phyloP scores from a whole-genome alignment of 2,888 invertebrate species.

The Tipula lateralis region DNA sequence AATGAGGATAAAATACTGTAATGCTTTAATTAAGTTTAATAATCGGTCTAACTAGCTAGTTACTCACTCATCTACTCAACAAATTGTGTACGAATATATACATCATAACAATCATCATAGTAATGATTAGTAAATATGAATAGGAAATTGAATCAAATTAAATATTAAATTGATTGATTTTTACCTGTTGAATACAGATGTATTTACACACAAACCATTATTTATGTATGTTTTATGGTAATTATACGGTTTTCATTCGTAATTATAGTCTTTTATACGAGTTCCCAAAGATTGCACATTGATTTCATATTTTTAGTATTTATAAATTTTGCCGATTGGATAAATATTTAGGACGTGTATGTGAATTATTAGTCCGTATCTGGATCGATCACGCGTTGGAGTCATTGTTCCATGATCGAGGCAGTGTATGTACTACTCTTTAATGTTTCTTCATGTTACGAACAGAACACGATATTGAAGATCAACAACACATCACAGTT shows the following conservation, averaged over 20 bases:
- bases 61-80: background rate
- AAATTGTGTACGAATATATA: background rate
- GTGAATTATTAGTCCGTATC: too few relatives aligned
- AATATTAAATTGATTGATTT: conserved; percentile 24
- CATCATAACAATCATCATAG: background rate
- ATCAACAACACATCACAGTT: too few relatives aligned
- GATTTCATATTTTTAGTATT: background rate
- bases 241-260: background rate
- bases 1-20: too few relatives aligned
- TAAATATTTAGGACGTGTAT: too few relatives aligned
- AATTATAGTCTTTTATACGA: background rate
- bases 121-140: conserved; percentile 1
- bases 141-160: conserved; percentile 24
- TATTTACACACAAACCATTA: background rate
- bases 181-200: background rate
- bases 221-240: background rate
- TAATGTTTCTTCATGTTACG: too few relatives aligned
- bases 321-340: too few relatives aligned
- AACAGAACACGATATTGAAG: too few relatives aligned
- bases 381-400: too few relatives aligned
- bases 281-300: background rate
- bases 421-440: too few relatives aligned
- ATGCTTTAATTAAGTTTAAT: background rate
- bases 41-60: background rate
- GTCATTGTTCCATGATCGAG: too few relatives aligned